Evolutionary conservation across 1,140 invertebrate species (phyloP).

Genomic region (Agraylea sexmaculata): DNA sequence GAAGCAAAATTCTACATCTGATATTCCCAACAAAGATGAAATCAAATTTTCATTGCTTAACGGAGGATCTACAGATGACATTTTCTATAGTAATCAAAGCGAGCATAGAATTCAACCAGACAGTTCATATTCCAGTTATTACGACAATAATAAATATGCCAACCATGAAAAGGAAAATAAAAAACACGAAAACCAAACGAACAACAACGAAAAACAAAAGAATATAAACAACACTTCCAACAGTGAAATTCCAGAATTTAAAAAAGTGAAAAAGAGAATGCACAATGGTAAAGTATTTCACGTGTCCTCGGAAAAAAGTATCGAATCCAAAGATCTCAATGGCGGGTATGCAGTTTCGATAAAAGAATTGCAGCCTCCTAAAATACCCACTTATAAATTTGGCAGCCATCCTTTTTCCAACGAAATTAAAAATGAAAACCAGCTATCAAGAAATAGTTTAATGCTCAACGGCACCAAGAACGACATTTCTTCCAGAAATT

Average conservation of each 20-base stretch:
- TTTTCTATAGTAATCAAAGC: conserved; percentile 10
- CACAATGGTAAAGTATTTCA: conserved; percentile 17
- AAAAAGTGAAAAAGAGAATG: conserved; percentile 15
- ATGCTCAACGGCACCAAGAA: too few species aligned
- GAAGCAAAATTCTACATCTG: conserved; percentile 9
- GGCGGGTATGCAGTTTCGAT: conserved; percentile 15
- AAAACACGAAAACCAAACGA: conserved; percentile 3
- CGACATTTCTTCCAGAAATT: too few species aligned
- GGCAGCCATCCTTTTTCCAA: too few species aligned
- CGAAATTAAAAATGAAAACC: too few species aligned
- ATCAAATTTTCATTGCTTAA: conserved; percentile 15
- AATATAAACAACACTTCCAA: conserved; percentile 3
- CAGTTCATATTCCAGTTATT: conserved; percentile 8
- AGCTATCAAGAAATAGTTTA: too few species aligned
- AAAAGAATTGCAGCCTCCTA: conserved; percentile 20
- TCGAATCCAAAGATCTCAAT: conserved; percentile 14
- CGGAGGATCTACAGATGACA: conserved; percentile 9
- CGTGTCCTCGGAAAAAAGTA: conserved; percentile 3
- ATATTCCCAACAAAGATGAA: conserved; percentile 14
- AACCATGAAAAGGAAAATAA: conserved; percentile 7
- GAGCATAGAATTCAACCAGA: conserved; percentile 13
- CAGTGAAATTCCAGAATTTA: conserved; percentile 3
- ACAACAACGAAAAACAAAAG: conserved; percentile 14
- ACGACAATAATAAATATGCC: conserved; percentile 1
- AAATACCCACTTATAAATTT: too few species aligned